phyloP scores from a whole-genome alignment of 35 echinoderm and acorn worm species.

The Strongylocentrotus purpuratus region DNA sequence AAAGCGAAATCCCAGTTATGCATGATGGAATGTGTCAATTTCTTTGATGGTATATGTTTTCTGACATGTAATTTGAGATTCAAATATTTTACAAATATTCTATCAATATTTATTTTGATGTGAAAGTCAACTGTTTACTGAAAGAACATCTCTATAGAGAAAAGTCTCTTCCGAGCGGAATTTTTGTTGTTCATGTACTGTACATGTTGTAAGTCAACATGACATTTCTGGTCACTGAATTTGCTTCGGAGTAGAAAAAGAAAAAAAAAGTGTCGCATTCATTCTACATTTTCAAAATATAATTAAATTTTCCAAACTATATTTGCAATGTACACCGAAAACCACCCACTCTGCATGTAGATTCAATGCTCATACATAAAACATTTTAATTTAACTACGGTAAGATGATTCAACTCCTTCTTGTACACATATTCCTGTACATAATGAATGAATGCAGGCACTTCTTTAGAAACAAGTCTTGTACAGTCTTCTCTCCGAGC shows the following conservation, averaged over 20 bases:
- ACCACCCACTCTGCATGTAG: background rate
- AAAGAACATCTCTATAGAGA: background rate
- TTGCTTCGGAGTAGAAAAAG: too few species aligned
- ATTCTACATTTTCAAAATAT: background rate
- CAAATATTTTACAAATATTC: background rate
- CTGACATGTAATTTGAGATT: background rate
- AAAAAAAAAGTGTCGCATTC: background rate
- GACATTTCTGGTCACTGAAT: background rate
- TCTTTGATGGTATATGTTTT: background rate
- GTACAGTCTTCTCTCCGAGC: background rate
- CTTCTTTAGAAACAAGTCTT: conserved; percentile 12
- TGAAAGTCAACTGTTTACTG: background rate
- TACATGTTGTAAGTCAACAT: background rate
- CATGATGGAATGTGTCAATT: background rate
- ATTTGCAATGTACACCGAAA: background rate
- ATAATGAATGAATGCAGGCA: background rate
- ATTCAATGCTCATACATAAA: background rate
- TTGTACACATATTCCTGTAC: background rate
- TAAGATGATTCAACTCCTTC: background rate
- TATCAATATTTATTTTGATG: background rate
- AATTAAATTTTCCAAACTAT: background rate
- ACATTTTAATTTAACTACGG: background rate
- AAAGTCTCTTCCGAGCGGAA: background rate
- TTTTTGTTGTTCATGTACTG: too few species aligned
- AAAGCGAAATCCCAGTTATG: background rate